Percentiles rank a stretch among this genome's conserved stretches.
phyloP scores from a whole-genome alignment of 2,797 vertebrate genomes.

The Tympanoctomys barrerae region DNA sequence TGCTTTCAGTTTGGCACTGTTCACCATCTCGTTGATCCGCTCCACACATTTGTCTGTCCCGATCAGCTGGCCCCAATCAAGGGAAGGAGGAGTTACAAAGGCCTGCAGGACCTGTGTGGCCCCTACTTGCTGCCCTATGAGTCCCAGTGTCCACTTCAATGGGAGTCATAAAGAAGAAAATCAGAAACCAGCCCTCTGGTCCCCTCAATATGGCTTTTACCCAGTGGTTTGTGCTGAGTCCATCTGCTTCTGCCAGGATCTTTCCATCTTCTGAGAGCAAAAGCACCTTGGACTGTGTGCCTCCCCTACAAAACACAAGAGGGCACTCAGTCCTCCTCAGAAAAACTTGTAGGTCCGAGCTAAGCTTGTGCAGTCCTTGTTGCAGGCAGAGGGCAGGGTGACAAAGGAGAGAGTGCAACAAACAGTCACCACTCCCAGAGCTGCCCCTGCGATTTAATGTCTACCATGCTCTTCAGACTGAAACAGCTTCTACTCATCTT shows the following conservation, averaged over 20 bases:
- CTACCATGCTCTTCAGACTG: not conserved
- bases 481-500: not conserved
- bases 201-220: slow-evolving; percentile 84
- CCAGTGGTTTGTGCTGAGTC: slow-evolving; percentile 96
- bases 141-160: slow-evolving; percentile 29
- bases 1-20: slow-evolving; percentile 92
- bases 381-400: not conserved
- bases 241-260: slow-evolving; percentile 92
- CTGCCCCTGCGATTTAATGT: not conserved
- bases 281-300: slow-evolving; percentile 92
- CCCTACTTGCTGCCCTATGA: not conserved
- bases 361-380: not conserved
- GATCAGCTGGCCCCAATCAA: slow-evolving; percentile 89
- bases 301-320: slow-evolving; percentile 90
- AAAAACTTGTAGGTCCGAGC: not conserved
- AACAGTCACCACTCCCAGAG: not conserved
- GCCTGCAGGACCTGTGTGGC: not conserved
- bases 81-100: slow-evolving; percentile 51
- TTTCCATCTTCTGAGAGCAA: slow-evolving; percentile 91
- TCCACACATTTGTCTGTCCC: slow-evolving; percentile 92
- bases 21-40: slow-evolving; percentile 94
- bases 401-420: not conserved
- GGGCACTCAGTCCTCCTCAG: slow-evolving; percentile 21
- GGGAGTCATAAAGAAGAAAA: not conserved
- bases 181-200: slow-evolving; percentile 37